A percentile compares a stretch with the other conserved stretches of the same genome.
These are phyloP conservation scores for Cavia aperea DNA, from an alignment of 2,113 vertebrate genomes.

Conservation along the genomic window DNA sequence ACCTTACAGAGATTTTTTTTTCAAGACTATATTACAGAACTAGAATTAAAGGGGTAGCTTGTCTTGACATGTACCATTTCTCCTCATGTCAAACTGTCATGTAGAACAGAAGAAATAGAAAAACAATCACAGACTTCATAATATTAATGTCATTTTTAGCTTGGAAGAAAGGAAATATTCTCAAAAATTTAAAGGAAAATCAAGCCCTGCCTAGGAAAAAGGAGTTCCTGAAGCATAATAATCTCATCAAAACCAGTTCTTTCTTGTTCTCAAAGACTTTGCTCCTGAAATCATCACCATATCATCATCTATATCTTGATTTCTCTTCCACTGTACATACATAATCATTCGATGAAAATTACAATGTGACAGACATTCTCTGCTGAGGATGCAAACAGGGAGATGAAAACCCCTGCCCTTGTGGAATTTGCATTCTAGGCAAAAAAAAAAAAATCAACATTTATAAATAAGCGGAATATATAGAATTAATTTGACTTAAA, in stretches of 20 bases:
- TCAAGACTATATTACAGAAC: not conserved
- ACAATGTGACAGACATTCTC: not conserved
- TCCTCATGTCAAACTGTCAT: not conserved
- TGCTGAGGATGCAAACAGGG: not conserved
- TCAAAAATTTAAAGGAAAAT: constrained; percentile 36
- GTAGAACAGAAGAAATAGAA: not conserved
- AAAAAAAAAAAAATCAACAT: not conserved
- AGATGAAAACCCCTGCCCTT: not conserved
- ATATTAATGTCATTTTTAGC: constrained; percentile 3
- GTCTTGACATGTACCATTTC: not conserved
- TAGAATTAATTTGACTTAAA: not conserved
- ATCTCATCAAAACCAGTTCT: not conserved
- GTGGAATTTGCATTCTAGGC: not conserved
- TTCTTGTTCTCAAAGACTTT: not conserved
- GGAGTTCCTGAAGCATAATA: not conserved
- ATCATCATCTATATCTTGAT: not conserved
- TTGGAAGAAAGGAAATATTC: constrained; percentile 4
- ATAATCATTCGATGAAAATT: constrained; percentile 19
- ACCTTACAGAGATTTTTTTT: not conserved
- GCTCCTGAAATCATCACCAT: not conserved
- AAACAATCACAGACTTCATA: not conserved
- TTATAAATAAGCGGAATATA: constrained; percentile 19
- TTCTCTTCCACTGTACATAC: not conserved
- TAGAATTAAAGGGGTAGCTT: not conserved
- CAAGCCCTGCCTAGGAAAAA: not conserved